Evolutionary conservation across 2,113 vertebrate genomes (phyloP), one percentile per base, ranked within the genome.

Genomic region (Lasiurus borealis): DNA sequence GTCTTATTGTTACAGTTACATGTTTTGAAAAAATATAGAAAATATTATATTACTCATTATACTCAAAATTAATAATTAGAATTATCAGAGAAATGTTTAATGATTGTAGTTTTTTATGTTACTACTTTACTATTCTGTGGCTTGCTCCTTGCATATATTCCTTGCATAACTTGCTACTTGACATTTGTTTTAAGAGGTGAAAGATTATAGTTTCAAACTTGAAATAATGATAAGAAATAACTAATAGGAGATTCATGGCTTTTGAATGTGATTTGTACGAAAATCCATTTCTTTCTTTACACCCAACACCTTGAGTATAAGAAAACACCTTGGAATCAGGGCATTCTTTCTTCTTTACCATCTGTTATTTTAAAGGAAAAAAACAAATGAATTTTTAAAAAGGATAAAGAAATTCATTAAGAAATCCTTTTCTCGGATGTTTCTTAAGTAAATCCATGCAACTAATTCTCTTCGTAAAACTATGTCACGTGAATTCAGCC

Each of bases 161-260:
- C 14, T 78, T 83, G 18, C 2, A 11, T 40, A 52, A 62, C 76
- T 92, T 90, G 6, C n/a, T 91, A 40, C 88, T 85, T 82, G 36
- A 46, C 9, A 21, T 75, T 72, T 72, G 15, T 95, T 93, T 40
- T 64, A 92, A 94, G 78, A 83, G n/a, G 36, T 91, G 57, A 91
- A 77, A 89, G 36, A 52, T 85, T 83, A n/a, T 78, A 59, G 48
- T 68, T 68, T 46, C 71, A 46, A 76, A 84, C 21, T 73, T 94
- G 29, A 90, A 92, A 64, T 77, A 81, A 80, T 82, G 57, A 29
- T 54, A 75, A 66, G 19, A 72, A 14, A 59, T 78, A 93, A 36
- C n/a, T 46, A 40, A 76, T 29, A n/a, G 31, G 71, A 73, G 54
- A n/a, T 36, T 23, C 34, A 23, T 85, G 64, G 54, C 36, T 83